These are phyloP conservation scores for Hexactinellida sp. DNA, from an alignment of 37 sponge, comb jelly and placozoan genomes.

Conservation along the genomic window DNA sequence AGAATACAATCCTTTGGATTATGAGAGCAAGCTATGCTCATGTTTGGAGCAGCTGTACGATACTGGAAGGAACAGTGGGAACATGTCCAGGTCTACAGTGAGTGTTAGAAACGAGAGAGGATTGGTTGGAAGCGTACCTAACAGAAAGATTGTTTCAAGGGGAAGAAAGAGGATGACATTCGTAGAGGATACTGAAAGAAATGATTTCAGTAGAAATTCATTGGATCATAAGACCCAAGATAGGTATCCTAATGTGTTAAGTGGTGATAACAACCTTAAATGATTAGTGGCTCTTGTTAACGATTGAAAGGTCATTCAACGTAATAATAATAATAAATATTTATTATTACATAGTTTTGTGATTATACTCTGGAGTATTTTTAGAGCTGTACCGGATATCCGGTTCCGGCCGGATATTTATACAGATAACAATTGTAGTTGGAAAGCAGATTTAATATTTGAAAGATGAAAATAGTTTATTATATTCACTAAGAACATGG, in stretches of 20 bases:
- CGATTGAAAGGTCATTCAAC: too few species aligned
- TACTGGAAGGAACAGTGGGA: neutral
- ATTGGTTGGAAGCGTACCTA: neutral
- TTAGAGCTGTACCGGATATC: too few species aligned
- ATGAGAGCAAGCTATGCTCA: neutral
- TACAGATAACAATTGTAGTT: too few species aligned
- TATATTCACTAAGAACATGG: too few species aligned
- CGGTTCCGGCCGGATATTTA: too few species aligned
- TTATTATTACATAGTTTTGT: too few species aligned
- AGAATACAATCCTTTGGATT: conserved; percentile 1
- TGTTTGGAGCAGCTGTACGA: neutral
- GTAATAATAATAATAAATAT: too few species aligned
- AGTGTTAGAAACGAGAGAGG: conserved; percentile 14
- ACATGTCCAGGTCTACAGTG: neutral
- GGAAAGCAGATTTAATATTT: too few species aligned
- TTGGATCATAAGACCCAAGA: neutral
- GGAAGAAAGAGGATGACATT: neutral
- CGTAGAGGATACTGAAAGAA: neutral
- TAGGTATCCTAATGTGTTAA: neutral
- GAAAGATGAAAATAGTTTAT: too few species aligned
- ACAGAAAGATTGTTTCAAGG: neutral
- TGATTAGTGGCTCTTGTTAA: too few species aligned
- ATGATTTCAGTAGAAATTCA: neutral
- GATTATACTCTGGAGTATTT: too few species aligned
- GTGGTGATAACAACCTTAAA: neutral